Base-by-base conservation (phyloP, 2,888 invertebrate species). In the Pherbina coryleti region DNA sequence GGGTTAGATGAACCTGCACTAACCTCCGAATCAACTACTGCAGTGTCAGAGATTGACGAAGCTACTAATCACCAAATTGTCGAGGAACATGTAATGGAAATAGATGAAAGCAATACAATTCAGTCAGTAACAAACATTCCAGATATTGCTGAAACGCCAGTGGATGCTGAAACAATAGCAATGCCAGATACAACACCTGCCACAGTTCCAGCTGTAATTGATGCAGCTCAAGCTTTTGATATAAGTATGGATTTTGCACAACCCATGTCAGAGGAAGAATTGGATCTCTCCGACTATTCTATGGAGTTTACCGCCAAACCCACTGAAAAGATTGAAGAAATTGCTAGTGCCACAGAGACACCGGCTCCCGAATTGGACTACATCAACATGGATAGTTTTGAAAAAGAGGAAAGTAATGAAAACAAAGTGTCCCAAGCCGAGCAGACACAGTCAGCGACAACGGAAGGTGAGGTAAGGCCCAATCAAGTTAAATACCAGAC, bases 331-430 rank as follows among this genome's bases (percentile, higher is more conserved):
- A 44, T 5, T 34, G 19, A 37, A 19, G 67, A 67, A 19, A 22
- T 37, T 7, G 44, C 22, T 1, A 17, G 17, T 19, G 19, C 5
- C 51, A 11, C 51, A n/a, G 53, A 34, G n/a, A 57, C 76, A 51
- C 8, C 79, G n/a, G 22, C 69, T 49, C 55, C 76, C 9, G 77
- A 81, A 14, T 0, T 78, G 19, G 84, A 84, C 77, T 82, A 82
- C 31, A 78, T 71, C 37, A 83, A 79, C 74, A 78, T 81, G 5
- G 84, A 84, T 19, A 82, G 82, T 44, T 70, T 81, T 14, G 79
- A 84, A 28, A 69, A 77, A 28, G 66, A 37, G 28, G 69, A 49
- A 25, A 44, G 51, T 19, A 75, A 7, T 8, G 57, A 28, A 60
- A 9, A 60, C 4, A 4, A 8, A 8, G 25, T 25, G 11, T 4